Evolutionary conservation across 2,888 invertebrate species (phyloP).

Genomic region (Bibio marci): DNA sequence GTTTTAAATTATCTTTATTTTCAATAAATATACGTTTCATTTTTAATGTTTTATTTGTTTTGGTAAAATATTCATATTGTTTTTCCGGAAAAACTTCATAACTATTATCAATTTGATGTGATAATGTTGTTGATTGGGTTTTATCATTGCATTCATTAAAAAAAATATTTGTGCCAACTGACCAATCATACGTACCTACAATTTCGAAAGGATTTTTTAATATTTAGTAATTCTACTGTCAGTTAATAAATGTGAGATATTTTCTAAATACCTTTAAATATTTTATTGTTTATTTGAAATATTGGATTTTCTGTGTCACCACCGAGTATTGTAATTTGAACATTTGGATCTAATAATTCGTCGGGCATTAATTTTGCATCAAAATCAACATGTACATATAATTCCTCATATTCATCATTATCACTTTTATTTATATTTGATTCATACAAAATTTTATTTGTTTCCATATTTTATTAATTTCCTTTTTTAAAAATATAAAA

Average conservation of each 20-base stretch:
- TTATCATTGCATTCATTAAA: constrained; percentile 43
- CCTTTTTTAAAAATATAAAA: no score
- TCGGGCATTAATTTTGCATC: constrained; percentile 19
- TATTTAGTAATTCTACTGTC: no score
- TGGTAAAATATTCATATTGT: constrained; percentile 39
- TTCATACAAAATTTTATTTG: no score
- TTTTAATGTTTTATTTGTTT: constrained; percentile 46
- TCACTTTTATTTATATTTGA: neutral
- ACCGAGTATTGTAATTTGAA: constrained; percentile 35
- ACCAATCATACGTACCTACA: constrained; percentile 47
- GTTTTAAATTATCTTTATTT: constrained; percentile 22
- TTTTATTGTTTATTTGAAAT: constrained; percentile 48
- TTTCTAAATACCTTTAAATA: constrained; percentile 33
- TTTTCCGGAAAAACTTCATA: constrained; percentile 39
- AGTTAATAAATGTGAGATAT: no score
- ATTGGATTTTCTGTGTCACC: constrained; percentile 42
- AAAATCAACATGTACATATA: constrained; percentile 24
- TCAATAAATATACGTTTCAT: constrained; percentile 50
- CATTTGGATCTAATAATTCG: constrained; percentile 18
- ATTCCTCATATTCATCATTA: constrained; percentile 25
- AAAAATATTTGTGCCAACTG: constrained; percentile 55
- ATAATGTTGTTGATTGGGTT: constrained; percentile 12
- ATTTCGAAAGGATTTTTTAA: no score
- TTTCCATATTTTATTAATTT: no score
- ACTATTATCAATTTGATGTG: constrained; percentile 29